These are phyloP conservation scores for Myotis brandtii DNA, from an alignment of 2,113 vertebrate species.

Conservation along the genomic window DNA sequence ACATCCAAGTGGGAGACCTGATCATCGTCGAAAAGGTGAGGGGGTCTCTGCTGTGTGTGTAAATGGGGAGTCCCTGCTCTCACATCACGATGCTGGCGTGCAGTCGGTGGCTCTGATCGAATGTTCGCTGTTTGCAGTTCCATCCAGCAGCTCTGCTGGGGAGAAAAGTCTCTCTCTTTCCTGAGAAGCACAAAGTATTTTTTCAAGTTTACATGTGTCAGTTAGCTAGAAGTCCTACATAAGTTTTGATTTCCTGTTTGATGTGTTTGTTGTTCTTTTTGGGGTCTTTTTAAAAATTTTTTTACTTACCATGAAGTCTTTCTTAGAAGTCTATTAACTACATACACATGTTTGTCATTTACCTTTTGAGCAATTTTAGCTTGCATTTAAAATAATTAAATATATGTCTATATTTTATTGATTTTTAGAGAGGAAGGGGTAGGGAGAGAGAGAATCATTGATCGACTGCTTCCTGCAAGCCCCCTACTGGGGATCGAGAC, in stretches of 20 bases:
- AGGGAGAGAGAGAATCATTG: background rate
- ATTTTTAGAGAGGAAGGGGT: background rate
- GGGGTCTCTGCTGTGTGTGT: fast-evolving
- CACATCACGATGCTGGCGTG: fast-evolving
- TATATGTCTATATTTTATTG: background rate
- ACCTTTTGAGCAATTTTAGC: background rate
- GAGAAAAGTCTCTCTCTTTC: background rate
- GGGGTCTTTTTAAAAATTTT: background rate
- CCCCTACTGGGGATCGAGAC: too few species aligned
- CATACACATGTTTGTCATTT: background rate
- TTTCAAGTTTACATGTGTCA: background rate
- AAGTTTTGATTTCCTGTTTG: background rate
- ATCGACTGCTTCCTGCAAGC: background rate
- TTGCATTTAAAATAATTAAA: background rate
- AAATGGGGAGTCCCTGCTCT: fast-evolving
- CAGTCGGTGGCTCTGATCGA: fast-evolving
- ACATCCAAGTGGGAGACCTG: slow-evolving; percentile 97
- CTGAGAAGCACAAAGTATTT: background rate
- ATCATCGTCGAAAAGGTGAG: slow-evolving; percentile 99
- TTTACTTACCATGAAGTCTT: background rate
- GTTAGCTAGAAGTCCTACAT: background rate
- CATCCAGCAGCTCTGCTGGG: background rate
- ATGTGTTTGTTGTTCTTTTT: background rate
- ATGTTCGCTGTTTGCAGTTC: background rate
- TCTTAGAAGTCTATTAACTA: background rate